Percentiles rank a stretch among this genome's conserved stretches.
Evolutionary conservation across 2,113 vertebrate genomes (phyloP).

Genomic region (Lamprotornis superbus): DNA sequence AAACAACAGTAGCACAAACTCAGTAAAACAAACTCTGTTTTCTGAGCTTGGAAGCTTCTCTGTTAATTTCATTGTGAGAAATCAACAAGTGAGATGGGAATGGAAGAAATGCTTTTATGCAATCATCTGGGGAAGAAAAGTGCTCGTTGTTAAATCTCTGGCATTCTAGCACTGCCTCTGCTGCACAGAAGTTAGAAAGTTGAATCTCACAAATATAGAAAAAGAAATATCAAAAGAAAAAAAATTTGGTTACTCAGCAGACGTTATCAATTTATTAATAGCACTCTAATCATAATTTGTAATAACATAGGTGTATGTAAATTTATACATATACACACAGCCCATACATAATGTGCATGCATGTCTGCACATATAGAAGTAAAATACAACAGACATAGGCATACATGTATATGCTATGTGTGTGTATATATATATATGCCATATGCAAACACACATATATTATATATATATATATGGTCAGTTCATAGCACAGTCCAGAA

Average conservation of each 20-base stretch:
- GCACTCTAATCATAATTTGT: slow-evolving; percentile 65
- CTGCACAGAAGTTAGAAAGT: slow-evolving; percentile 41
- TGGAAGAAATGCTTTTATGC: slow-evolving; percentile 47
- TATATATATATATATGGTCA: slow-evolving; percentile 58
- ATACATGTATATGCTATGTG: slow-evolving; percentile 69
- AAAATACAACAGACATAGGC: slow-evolving; percentile 74
- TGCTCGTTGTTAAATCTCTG: slow-evolving; percentile 25
- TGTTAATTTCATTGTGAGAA: slow-evolving; percentile 36
- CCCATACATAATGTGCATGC: slow-evolving; percentile 59
- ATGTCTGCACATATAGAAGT: slow-evolving; percentile 76
- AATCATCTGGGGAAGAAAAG: slow-evolving; percentile 31
- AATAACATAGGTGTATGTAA: slow-evolving; percentile 64
- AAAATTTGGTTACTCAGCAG: slow-evolving; percentile 70
- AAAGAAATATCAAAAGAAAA: slow-evolving; percentile 56
- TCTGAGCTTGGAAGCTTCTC: slow-evolving; percentile 21
- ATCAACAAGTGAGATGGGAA: slow-evolving; percentile 16
- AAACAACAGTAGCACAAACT: slow-evolving; percentile 20
- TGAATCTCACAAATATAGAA: slow-evolving; percentile 35
- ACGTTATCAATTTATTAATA: slow-evolving; percentile 70
- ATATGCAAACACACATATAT: slow-evolving; percentile 65
- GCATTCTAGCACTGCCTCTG: slow-evolving; percentile 37
- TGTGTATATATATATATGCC: slow-evolving; percentile 65
- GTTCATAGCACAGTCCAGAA: slow-evolving; percentile 61
- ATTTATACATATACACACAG: slow-evolving; percentile 78
- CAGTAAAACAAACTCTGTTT: slow-evolving; percentile 12